Evolutionary conservation across 2,797 vertebrate genomes (phyloP), one percentile per base, ranked within the genome.

Genomic region (Urocyon cinereoargenteus): DNA sequence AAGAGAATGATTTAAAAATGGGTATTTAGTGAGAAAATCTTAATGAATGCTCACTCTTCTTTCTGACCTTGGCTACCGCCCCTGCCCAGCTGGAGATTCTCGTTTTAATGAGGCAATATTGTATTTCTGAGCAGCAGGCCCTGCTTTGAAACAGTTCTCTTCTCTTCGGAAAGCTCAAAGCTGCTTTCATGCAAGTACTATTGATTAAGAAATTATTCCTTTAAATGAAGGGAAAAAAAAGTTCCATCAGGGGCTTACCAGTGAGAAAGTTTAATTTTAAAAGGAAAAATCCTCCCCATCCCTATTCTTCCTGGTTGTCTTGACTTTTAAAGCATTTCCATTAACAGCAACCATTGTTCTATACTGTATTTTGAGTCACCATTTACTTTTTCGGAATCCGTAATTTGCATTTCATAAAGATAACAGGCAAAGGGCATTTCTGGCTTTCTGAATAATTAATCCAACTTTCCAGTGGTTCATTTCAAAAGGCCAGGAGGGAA

Each of bases 141-240:
- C 16, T 24, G 82, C 91, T 94, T 81, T 93, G 92, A 96, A 94
- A 81, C 28, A 64, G 34, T 78, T 86, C 66, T 75, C 12, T 72
- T 91, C 70, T 85, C 81, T 82, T 95, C 24, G 19, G 73, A 92
- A 97, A 95, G 51, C 93, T 94, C 70, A 90, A 86, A 95, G 79
- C 89, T 66, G 86, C 91, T 93, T 97, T 98, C 90, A 88, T 82
- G 51, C 34, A 49, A 92, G 75, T 66, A 26, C 92, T 96, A 87
- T 87, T 78, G 86, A 97, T 93, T 91, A 93, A 94, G 82, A 97
- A 96, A 96, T 92, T 70, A 75, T 94, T 91, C n/a, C 75, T 92
- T 96, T 73, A 92, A 90, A 93, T 83, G 49, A 94, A 61, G 68
- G 40, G 9, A 15, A 16, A 34, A 4, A 31, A 89, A 84, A 26